Percentiles rank a stretch among this genome's conserved stretches.
Evolutionary conservation across 2,888 invertebrate species (phyloP).

Genomic region (Cordilura impudica): DNA sequence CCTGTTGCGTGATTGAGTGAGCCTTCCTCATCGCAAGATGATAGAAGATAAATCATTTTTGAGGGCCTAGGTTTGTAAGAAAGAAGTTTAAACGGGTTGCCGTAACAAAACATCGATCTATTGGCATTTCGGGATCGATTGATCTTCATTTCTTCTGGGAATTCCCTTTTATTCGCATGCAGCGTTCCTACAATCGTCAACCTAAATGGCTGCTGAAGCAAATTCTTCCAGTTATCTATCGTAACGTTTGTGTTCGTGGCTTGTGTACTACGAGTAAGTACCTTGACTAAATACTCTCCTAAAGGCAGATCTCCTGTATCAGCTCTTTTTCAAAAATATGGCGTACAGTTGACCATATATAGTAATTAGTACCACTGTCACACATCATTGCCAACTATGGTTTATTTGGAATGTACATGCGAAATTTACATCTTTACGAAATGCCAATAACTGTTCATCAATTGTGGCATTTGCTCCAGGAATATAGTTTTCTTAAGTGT

Average conservation of each 20-base stretch:
- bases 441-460: constrained; percentile 61
- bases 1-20: constrained; percentile 19
- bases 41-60: too few relatives aligned
- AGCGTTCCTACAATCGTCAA: constrained; percentile 18
- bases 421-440: constrained; percentile 51
- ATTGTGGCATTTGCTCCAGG: constrained; percentile 53
- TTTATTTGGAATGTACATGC: constrained; percentile 53
- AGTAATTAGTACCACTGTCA: constrained; percentile 57
- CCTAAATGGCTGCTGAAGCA: constrained; percentile 22
- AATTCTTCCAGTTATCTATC: background rate
- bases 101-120: constrained; percentile 47
- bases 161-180: constrained; percentile 17
- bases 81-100: constrained; percentile 29
- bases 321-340: constrained; percentile 55
- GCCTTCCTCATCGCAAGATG: constrained; percentile 39
- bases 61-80: too few relatives aligned
- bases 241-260: background rate
- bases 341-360: constrained; percentile 55
- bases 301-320: constrained; percentile 42
- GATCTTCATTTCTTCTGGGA: constrained; percentile 40
- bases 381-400: constrained; percentile 50
- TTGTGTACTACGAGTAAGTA: too few relatives aligned
- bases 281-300: constrained; percentile 58
- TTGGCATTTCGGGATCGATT: constrained; percentile 26
- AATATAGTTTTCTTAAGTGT: constrained; percentile 58